Base-by-base conservation (phyloP, 2,888 invertebrate species). In the Yponomeuta plumbellus region DNA sequence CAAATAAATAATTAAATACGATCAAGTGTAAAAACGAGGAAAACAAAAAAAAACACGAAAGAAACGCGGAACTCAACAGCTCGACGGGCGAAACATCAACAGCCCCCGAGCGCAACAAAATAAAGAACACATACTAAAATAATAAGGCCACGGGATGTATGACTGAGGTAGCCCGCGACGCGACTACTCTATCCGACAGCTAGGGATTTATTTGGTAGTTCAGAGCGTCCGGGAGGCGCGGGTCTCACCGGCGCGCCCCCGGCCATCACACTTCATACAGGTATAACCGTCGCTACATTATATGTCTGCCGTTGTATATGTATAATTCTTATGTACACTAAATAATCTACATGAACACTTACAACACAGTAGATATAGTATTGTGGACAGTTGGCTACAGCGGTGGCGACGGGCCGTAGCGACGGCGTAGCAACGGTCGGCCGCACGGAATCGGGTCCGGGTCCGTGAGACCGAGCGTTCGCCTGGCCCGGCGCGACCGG, bases 151-250 rank as follows among this genome's bases (percentile, higher is more conserved):
- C 87, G 89, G 87, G 86, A 78, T 86, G 87, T 86, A 85, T 86
- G 87, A 88, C 86, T 87, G 88, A 88, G 88, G 87, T 88, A 86
- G 86, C 87, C 87, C 87, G 86, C 87, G 86, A 87, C 86, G 81
- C 81, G 74, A 71, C 76, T 83, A 83, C 80, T 80, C 80, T 82
- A 73, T 73, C 70, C 69, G 70, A 64, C 52, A 44, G 52, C n/a
- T 63, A 61, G 39, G 26, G 44, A 13, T 52, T 52, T 52, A 52
- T 52, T 52, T 52, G 44, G 44, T 52, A 52, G 44, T 52, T 17
- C 44, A 52, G 44, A 17, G 44, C 44, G 44, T 3, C 44, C 44
- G 44, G 44, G 44, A 13, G 44, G 44, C 44, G 44, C 34, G 44
- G 44, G 61, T 52, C 61, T 61, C 61, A 61, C 61, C 68, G 66